Conservation (phyloP, 2,888 invertebrate genomes). For the Rhimphoctona megacephalus region DNA sequence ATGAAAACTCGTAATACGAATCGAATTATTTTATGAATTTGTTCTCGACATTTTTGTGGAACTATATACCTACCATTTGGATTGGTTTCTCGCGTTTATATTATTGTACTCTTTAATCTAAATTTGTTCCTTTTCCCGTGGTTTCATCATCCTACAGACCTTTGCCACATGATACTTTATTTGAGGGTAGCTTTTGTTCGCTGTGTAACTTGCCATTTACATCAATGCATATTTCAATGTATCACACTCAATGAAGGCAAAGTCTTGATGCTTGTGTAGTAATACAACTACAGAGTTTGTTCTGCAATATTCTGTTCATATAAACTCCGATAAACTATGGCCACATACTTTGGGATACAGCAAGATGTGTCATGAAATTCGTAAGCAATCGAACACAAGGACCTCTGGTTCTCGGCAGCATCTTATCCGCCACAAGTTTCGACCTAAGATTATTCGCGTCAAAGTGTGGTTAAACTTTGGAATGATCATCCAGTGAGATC, state of each 20-base stretch:
- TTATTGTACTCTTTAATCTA: too few relatives aligned
- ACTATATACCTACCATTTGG: too few relatives aligned
- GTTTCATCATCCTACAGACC: background rate
- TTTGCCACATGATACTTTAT: background rate
- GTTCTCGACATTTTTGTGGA: background rate
- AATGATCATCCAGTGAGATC: conserved; percentile 19
- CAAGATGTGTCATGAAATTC: conserved; percentile 24
- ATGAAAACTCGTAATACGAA: too few relatives aligned
- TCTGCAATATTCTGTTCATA: background rate
- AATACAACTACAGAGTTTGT: background rate
- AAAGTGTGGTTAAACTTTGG: conserved; percentile 28
- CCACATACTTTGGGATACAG: background rate
- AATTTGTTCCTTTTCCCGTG: too few relatives aligned
- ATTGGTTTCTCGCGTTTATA: too few relatives aligned
- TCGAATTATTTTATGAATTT: background rate
- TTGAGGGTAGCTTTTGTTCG: background rate
- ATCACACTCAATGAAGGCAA: background rate
- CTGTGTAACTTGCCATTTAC: background rate
- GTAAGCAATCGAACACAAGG: conserved; percentile 29
- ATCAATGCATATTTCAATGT: background rate
- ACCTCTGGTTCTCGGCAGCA: conserved; percentile 21
- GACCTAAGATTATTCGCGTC: conserved; percentile 44
- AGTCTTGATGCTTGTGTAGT: background rate
- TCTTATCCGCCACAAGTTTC: conserved; percentile 15
- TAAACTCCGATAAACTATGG: background rate